phyloP scores from a whole-genome alignment of 1,140 invertebrate genomes.

The Listronotus oregonensis region DNA sequence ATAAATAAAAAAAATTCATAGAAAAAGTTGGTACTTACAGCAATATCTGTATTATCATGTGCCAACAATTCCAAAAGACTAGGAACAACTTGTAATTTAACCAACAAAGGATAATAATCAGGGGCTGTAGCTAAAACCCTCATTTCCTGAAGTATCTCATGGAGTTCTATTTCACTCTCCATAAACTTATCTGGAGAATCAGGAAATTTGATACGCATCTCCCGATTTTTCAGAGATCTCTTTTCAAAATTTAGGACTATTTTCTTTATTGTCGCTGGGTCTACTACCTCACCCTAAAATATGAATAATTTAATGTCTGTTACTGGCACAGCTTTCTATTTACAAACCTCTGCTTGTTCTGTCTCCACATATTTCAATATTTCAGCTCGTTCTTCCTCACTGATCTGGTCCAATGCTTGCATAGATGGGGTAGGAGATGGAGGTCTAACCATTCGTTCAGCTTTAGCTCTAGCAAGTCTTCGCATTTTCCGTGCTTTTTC shows the following conservation, averaged over 20 bases:
- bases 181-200: slow-evolving; percentile 98
- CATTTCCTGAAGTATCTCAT: slow-evolving; percentile 75
- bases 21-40: slow-evolving; percentile 59
- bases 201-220: slow-evolving; percentile 98
- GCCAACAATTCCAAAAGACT: slow-evolving; percentile 90
- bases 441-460: slow-evolving; percentile 60
- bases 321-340: neutral
- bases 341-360: slow-evolving; percentile 71
- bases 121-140: slow-evolving; percentile 94
- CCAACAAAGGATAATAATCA: slow-evolving; percentile 90
- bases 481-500: slow-evolving; percentile 61
- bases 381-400: slow-evolving; percentile 77
- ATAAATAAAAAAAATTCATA: too few relatives aligned
- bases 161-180: slow-evolving; percentile 87
- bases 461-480: slow-evolving; percentile 60
- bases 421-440: slow-evolving; percentile 57
- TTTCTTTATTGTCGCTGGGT: slow-evolving; percentile 87
- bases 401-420: slow-evolving; percentile 65
- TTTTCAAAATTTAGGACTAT: slow-evolving; percentile 94
- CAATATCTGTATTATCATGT: slow-evolving; percentile 96
- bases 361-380: slow-evolving; percentile 83
- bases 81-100: slow-evolving; percentile 87
- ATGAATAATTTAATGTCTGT: neutral
- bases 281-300: slow-evolving; percentile 72
- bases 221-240: slow-evolving; percentile 90